Conservation (phyloP, 2,797 vertebrate species). For the Philypnodon macrostomus region DNA sequence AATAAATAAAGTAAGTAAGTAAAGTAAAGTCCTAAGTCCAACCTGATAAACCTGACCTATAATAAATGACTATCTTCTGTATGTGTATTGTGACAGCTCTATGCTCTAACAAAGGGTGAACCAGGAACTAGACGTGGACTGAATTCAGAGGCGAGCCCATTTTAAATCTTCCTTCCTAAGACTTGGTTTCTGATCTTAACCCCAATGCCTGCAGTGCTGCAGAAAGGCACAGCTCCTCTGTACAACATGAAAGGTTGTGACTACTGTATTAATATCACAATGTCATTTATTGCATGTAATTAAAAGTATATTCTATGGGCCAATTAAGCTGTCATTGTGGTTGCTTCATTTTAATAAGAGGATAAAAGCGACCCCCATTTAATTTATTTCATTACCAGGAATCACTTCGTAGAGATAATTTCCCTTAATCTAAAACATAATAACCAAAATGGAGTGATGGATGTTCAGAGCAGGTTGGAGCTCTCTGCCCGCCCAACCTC, state of each 20-base stretch:
- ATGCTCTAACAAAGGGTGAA: too few relatives aligned
- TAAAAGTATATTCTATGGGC: slow-evolving; percentile 1
- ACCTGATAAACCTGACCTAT: too few relatives aligned
- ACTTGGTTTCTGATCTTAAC: slow-evolving; percentile 1
- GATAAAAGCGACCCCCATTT: slow-evolving; percentile 24
- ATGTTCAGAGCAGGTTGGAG: slow-evolving; percentile 38
- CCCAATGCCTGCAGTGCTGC: background rate
- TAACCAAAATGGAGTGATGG: slow-evolving; percentile 28
- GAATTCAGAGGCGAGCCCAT: too few relatives aligned
- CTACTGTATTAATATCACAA: slow-evolving; percentile 11
- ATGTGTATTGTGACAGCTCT: too few relatives aligned
- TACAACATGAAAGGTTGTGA: slow-evolving; percentile 10
- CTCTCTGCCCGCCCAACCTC: too few relatives aligned
- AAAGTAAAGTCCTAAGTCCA: too few relatives aligned
- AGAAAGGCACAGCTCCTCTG: slow-evolving; percentile 6
- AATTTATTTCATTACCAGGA: slow-evolving; percentile 33
- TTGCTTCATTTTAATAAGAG: slow-evolving; percentile 25
- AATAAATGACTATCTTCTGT: too few relatives aligned
- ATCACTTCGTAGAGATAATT: slow-evolving; percentile 33
- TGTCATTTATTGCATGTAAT: slow-evolving; percentile 1
- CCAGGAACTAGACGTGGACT: too few relatives aligned
- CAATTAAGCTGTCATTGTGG: slow-evolving; percentile 4
- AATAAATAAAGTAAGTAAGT: too few relatives aligned
- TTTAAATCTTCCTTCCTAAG: background rate
- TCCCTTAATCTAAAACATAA: slow-evolving; percentile 32